These are phyloP conservation scores for Clarias platycephalus DNA, from an alignment of 2,797 vertebrate species.

Conservation along the genomic window DNA sequence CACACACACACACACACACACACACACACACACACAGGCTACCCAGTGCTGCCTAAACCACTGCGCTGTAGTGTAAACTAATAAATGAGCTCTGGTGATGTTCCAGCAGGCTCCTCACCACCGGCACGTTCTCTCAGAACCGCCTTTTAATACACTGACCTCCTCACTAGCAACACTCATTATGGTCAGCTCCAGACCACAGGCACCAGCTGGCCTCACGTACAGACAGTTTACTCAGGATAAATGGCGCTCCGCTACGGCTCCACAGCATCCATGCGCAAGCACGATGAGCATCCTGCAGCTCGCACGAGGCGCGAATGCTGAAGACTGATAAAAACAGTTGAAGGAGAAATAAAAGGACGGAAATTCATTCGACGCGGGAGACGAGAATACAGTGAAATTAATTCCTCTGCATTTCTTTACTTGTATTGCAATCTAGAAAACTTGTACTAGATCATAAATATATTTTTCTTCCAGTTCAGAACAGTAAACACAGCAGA, in stretches of 20 bases:
- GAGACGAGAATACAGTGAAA: background rate
- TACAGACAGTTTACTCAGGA: conserved; percentile 49
- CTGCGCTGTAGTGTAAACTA: conserved; percentile 42
- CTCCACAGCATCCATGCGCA: conserved; percentile 32
- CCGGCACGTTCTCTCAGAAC: conserved; percentile 48
- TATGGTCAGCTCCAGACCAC: conserved; percentile 51
- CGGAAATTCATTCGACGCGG: background rate
- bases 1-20: conserved; percentile 40
- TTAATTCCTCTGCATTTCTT: background rate
- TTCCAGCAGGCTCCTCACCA: conserved; percentile 43
- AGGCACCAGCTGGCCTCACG: conserved; percentile 48
- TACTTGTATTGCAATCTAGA: background rate
- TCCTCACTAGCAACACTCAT: conserved; percentile 44
- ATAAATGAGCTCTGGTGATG: conserved; percentile 51
- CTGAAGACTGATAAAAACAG: background rate
- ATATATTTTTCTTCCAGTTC: background rate
- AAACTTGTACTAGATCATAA: background rate
- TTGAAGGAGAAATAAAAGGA: background rate
- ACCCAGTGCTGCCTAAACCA: conserved; percentile 43
- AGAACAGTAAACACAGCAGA: background rate
- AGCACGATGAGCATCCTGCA: conserved; percentile 29
- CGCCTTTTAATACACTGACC: conserved; percentile 53
- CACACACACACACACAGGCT: conserved; percentile 33
- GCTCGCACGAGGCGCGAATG: background rate
- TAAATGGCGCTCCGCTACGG: conserved; percentile 36